phyloP scores from a whole-genome alignment of 1,140 invertebrate genomes.

The Dufourea novaeangliae region DNA sequence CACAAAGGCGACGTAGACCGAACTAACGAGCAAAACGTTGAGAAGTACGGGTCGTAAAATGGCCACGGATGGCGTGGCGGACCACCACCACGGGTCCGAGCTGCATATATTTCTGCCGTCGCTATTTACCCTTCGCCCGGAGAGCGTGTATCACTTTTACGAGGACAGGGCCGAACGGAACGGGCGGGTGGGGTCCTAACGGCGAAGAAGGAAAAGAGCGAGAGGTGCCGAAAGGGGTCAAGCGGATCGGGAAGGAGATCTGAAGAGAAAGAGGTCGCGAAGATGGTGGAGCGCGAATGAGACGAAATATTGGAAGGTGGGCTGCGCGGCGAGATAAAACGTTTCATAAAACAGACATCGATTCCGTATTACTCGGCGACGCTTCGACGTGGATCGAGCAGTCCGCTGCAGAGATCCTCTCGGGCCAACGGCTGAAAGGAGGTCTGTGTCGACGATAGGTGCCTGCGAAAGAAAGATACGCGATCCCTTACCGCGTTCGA shows the following conservation, averaged over 20 bases:
- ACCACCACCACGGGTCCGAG: background rate
- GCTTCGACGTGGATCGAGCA: conserved; percentile 56
- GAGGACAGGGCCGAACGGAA: conserved; percentile 20
- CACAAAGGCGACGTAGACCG: background rate
- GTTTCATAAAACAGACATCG: conserved; percentile 76
- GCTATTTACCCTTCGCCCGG: conserved; percentile 57
- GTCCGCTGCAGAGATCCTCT: background rate
- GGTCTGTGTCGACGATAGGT: too few relatives aligned
- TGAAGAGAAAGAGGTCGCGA: conserved; percentile 38
- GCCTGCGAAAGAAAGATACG: conserved; percentile 1
- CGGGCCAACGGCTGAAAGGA: too few relatives aligned
- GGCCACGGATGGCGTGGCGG: background rate
- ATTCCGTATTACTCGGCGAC: conserved; percentile 68
- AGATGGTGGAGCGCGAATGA: conserved; percentile 56
- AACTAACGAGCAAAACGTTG: conserved; percentile 30
- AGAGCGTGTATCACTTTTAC: conserved; percentile 62
- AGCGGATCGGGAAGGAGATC: conserved; percentile 14
- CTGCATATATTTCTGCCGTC: conserved; percentile 41
- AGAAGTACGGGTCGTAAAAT: conserved; percentile 22
- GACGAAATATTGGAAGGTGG: conserved; percentile 71
- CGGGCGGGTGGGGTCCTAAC: background rate
- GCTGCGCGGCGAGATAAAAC: conserved; percentile 71
- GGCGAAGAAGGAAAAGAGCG: conserved; percentile 1
- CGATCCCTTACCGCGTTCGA: background rate
- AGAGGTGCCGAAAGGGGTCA: conserved; percentile 25